These are phyloP conservation scores for Thumatha senex DNA, from an alignment of 2,888 invertebrate species.

Conservation along the genomic window DNA sequence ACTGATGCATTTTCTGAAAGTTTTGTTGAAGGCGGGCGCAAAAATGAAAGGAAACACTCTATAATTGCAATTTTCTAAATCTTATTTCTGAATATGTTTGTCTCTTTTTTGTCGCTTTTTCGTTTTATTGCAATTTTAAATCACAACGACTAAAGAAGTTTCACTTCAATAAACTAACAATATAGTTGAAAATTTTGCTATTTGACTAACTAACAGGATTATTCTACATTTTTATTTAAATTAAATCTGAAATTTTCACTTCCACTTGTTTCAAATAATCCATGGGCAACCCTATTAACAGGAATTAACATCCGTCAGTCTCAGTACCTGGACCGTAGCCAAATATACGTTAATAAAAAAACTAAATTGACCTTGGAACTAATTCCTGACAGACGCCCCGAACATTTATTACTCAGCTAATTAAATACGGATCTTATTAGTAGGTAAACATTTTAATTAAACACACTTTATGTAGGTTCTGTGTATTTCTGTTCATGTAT, in stretches of 20 bases:
- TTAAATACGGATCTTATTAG: conserved; percentile 34
- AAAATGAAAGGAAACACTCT: too few relatives aligned
- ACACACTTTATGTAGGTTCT: conserved; percentile 8
- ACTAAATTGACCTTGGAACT: conserved; percentile 46
- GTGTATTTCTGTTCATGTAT: conserved; percentile 16
- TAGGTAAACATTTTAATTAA: conserved; percentile 30
- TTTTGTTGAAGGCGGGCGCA: too few relatives aligned
- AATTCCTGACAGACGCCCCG: conserved; percentile 36
- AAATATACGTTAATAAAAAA: conserved; percentile 46
- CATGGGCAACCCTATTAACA: conserved; percentile 22
- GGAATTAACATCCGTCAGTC: conserved; percentile 62
- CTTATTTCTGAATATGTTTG: too few relatives aligned
- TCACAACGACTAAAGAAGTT: too few relatives aligned
- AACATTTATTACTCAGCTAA: conserved; percentile 27
- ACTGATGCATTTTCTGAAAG: too few relatives aligned
- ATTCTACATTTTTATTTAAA: background rate
- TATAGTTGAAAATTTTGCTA: too few relatives aligned
- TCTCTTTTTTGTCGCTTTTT: too few relatives aligned
- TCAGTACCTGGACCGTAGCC: conserved; percentile 58
- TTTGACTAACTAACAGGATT: background rate
- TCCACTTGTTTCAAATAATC: background rate
- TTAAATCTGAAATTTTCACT: background rate
- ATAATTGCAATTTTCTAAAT: too few relatives aligned
- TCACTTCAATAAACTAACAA: too few relatives aligned
- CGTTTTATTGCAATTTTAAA: too few relatives aligned